Conservation (phyloP, 2,888 invertebrate genomes). For the Drosophila setosimentum region DNA sequence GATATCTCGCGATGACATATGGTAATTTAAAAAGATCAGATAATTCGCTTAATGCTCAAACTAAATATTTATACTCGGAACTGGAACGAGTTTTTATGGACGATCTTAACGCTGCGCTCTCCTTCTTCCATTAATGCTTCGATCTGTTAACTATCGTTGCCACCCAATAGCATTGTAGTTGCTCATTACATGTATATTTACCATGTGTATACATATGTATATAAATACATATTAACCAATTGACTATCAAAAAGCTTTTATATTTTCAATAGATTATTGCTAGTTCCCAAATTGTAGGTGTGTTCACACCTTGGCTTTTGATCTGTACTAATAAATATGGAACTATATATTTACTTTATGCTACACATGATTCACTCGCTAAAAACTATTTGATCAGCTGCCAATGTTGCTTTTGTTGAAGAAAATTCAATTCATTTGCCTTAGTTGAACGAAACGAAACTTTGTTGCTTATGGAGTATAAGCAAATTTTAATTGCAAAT, state of each 20-base stretch:
- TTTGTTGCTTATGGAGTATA: constrained; percentile 35
- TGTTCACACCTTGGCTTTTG: neutral
- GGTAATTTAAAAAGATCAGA: neutral
- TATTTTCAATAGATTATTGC: neutral
- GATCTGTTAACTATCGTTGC: too few species aligned
- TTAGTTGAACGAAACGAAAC: constrained; percentile 17
- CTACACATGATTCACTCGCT: constrained; percentile 12
- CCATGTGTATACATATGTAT: neutral
- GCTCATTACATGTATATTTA: too few species aligned
- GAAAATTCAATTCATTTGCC: constrained; percentile 47
- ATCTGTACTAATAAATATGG: neutral
- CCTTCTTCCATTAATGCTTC: too few species aligned
- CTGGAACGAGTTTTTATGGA: too few species aligned
- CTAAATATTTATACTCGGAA: too few species aligned
- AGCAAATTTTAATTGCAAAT: constrained; percentile 64
- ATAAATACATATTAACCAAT: neutral
- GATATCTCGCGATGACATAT: neutral
- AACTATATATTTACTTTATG: constrained; percentile 36
- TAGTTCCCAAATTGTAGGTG: neutral
- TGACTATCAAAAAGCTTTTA: neutral
- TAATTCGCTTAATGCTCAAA: too few species aligned
- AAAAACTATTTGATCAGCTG: constrained; percentile 19
- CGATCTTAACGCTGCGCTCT: too few species aligned
- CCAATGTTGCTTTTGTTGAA: constrained; percentile 5
- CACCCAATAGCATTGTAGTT: too few species aligned